A percentile compares a stretch with the other conserved stretches of the same genome.
Evolutionary conservation across 2,888 invertebrate species (phyloP).

Genomic region (Elysia crispata): DNA sequence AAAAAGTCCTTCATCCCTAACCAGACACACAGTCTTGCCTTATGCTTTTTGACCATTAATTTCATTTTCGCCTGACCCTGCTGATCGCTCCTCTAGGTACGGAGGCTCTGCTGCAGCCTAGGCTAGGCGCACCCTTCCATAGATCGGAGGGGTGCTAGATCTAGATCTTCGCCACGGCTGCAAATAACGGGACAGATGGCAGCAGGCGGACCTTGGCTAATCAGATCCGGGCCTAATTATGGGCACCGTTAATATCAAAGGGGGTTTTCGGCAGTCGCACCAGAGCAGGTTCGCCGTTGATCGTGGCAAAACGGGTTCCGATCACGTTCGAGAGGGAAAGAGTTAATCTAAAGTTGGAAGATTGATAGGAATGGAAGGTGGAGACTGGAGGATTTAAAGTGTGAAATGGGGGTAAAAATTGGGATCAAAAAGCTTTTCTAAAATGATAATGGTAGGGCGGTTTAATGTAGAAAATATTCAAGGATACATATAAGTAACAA

Average conservation of each 20-base stretch:
- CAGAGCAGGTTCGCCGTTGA: too few relatives aligned
- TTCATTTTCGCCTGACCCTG: too few relatives aligned
- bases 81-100: too few relatives aligned
- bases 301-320: slow-evolving; percentile 20
- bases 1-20: too few relatives aligned
- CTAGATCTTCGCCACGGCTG: slow-evolving; percentile 2
- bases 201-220: slow-evolving; percentile 43
- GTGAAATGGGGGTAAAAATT: slow-evolving; percentile 25
- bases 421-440: background rate
- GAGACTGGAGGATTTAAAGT: background rate
- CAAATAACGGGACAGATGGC: slow-evolving; percentile 47
- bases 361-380: background rate
- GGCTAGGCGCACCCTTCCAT: too few relatives aligned
- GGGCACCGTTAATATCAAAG: slow-evolving; percentile 49
- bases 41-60: too few relatives aligned
- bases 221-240: slow-evolving; percentile 48
- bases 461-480: too few relatives aligned
- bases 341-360: background rate
- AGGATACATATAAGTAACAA: too few relatives aligned
- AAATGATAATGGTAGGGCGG: too few relatives aligned
- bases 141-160: background rate
- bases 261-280: slow-evolving; percentile 4
- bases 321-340: slow-evolving; percentile 24
- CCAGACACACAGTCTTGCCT: too few relatives aligned
- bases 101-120: too few relatives aligned